A percentile compares a stretch with the other conserved stretches of the same genome.
phyloP scores from a whole-genome alignment of 2,113 vertebrate genomes.

The Chinchilla lanigera region DNA sequence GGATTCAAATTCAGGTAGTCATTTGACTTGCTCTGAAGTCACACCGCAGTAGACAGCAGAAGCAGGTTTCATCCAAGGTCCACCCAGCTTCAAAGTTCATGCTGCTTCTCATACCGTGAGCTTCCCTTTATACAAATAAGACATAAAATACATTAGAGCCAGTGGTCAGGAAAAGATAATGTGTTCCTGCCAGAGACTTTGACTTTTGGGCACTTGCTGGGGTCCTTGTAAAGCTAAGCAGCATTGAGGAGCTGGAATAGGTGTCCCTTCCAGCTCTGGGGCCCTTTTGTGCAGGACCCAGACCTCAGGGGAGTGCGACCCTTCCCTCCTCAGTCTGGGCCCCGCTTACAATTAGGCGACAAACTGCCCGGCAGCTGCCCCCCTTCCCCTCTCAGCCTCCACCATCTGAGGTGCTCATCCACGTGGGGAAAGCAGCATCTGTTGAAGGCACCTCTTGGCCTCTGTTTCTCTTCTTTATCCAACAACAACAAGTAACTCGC shows the following conservation, averaged over 20 bases:
- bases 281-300: background rate
- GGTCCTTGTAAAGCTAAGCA: background rate
- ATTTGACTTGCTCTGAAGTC: background rate
- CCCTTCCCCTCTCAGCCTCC: background rate
- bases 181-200: background rate
- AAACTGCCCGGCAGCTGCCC: background rate
- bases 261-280: background rate
- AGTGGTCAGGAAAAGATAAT: background rate
- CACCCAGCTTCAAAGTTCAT: background rate
- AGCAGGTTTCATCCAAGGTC: background rate
- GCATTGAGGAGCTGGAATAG: background rate
- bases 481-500: background rate
- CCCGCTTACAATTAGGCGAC: rapidly evolving
- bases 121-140: background rate
- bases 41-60: background rate
- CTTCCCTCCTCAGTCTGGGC: too few species aligned
- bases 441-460: rapidly evolving
- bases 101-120: background rate
- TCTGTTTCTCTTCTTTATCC: background rate
- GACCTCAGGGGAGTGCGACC: background rate
- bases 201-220: background rate
- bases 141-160: background rate
- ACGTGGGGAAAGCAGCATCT: background rate
- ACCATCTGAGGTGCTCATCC: rapidly evolving
- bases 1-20: background rate